Evolutionary conservation across 2,113 vertebrate species (phyloP).

Genomic region (Eidolon helvum): DNA sequence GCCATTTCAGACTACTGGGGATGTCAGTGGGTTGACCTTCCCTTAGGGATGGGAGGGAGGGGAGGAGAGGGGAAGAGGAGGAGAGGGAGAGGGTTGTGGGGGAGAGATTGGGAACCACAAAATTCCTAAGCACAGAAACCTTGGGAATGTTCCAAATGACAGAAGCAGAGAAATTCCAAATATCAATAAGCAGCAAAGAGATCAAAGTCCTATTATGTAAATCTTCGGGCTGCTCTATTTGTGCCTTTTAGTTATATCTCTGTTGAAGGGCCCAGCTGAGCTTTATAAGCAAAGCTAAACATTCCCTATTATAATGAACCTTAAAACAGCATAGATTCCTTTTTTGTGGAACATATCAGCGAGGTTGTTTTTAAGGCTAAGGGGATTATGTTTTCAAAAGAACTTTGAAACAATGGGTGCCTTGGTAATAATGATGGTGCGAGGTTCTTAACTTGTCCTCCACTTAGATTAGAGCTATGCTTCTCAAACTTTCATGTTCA

Average conservation of each 20-base stretch:
- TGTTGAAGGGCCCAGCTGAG: not conserved
- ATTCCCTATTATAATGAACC: not conserved
- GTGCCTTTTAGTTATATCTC: not conserved
- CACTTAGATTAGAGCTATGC: not conserved
- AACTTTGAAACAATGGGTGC: not conserved
- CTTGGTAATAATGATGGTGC: not conserved
- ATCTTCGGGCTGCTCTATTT: constrained; percentile 11
- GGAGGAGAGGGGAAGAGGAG: no score
- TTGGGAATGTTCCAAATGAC: constrained; percentile 24
- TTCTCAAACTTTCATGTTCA: not conserved
- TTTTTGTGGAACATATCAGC: not conserved
- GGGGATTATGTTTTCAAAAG: constrained; percentile 40
- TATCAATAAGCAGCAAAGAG: not conserved
- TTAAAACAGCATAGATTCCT: not conserved
- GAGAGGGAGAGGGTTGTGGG: not conserved
- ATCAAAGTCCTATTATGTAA: constrained; percentile 29
- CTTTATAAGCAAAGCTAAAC: not conserved
- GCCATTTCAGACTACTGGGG: not conserved
- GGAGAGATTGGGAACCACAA: not conserved
- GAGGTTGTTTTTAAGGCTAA: not conserved
- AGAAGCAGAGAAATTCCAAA: constrained; percentile 23
- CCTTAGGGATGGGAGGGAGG: not conserved
- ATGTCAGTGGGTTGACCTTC: not conserved
- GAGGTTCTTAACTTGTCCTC: not conserved
- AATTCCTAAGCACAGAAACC: not conserved